Evolutionary conservation across 2,888 invertebrate species (phyloP).

Genomic region (Drosophila prolongata): DNA sequence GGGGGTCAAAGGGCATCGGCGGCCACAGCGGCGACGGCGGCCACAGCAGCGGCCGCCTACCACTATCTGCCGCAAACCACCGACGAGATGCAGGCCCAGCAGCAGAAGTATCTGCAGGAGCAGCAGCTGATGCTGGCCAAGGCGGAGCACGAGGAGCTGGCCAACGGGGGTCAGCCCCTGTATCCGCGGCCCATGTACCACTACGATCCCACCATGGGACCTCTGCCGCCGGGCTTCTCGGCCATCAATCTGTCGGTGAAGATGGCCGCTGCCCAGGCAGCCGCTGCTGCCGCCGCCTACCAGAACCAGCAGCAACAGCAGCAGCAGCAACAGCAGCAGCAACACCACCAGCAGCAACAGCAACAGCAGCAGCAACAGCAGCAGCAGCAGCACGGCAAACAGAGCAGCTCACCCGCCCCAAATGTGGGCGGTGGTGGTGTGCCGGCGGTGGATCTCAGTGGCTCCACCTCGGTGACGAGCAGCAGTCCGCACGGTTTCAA

Average conservation of each 20-base stretch:
- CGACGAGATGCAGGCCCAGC: conserved; percentile 86
- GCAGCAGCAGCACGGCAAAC: conserved; percentile 76
- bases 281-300: conserved; percentile 83
- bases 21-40: conserved; percentile 43
- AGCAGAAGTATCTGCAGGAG: conserved; percentile 87
- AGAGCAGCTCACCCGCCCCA: conserved; percentile 87
- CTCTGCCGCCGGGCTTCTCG: conserved; percentile 90
- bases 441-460: conserved; percentile 93
- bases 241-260: conserved; percentile 94
- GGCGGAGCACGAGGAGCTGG: conserved; percentile 88
- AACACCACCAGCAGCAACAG: conserved; percentile 73
- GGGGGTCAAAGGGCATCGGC: conserved; percentile 79
- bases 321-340: conserved; percentile 77
- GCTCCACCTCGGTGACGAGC: conserved; percentile 91
- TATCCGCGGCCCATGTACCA: conserved; percentile 94
- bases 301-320: conserved; percentile 79
- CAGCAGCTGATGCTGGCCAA: conserved; percentile 87
- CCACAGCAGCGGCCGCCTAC: conserved; percentile 86
- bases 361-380: conserved; percentile 79
- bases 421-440: conserved; percentile 83
- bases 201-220: conserved; percentile 90
- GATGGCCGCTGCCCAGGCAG: conserved; percentile 86
- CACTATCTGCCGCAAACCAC: conserved; percentile 86
- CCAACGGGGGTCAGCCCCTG: conserved; percentile 87
- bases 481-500: conserved; percentile 91